Conservation (phyloP, 2,888 invertebrate species). For the Tiliacea aurago region DNA sequence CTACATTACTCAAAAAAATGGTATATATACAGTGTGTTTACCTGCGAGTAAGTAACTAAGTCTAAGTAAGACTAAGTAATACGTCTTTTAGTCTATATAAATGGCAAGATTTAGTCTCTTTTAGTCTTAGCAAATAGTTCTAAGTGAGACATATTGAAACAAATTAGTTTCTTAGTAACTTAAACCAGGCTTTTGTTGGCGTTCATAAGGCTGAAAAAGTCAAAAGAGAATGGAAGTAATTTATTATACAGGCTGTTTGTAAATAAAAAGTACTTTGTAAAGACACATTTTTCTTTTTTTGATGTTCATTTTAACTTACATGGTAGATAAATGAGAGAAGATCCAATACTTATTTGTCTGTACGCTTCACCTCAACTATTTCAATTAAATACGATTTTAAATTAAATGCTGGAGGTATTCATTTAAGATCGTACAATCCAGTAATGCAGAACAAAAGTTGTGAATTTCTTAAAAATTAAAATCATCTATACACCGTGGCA, state of each 20-base stretch:
- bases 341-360: neutral
- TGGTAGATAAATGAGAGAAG: constrained; percentile 23
- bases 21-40: constrained; percentile 57
- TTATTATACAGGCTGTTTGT: constrained; percentile 11
- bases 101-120: constrained; percentile 51
- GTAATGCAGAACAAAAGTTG: too few relatives aligned
- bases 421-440: neutral
- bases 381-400: neutral
- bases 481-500: too few relatives aligned
- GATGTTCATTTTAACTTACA: constrained; percentile 9
- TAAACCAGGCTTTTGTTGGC: constrained; percentile 46
- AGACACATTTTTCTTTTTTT: neutral
- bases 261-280: constrained; percentile 17
- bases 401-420: too few relatives aligned
- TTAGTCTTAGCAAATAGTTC: constrained; percentile 54
- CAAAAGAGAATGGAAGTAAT: constrained; percentile 36
- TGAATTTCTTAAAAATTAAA: too few relatives aligned
- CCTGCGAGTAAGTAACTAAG: constrained; percentile 47
- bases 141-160: constrained; percentile 48
- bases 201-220: constrained; percentile 16
- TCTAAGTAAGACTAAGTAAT: constrained; percentile 10
- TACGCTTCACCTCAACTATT: neutral
- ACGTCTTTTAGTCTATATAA: constrained; percentile 51
- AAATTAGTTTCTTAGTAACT: constrained; percentile 61
- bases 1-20: constrained; percentile 47